Base-by-base conservation (phyloP, 2,888 invertebrate genomes). In the Erpobdella octoculata region DNA sequence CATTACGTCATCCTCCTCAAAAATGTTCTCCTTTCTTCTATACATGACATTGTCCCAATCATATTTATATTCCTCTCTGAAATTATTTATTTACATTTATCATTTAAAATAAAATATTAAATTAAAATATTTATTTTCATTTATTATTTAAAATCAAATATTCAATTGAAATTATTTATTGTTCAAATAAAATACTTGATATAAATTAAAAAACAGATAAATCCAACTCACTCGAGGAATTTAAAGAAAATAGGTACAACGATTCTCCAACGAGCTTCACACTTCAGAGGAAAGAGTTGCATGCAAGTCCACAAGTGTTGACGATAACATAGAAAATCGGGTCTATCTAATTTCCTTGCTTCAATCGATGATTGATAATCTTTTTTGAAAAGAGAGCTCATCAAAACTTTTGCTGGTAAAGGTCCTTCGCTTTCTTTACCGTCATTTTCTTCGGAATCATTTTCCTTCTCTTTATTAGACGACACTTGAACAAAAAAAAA, bases 251-350 rank as follows among this genome's bases (percentile, higher is more conserved):
- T 79, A 4, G 88, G 87, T 0, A 91, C 89, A 25, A 93, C 83
- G 80, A 91, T 90, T 66, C 89, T 87, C 78, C 92, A 93, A 81
- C 88, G 90, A 0, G 88, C 85, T 83, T 93, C 92, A 78, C 89
- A 89, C 15, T 91, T 85, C 74, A 89, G 87, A 3, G 90, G 86
- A 62, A 92, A 90, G 75, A 86, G 84, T 0, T 86, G 85, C 87
- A 94, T 88, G 31, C 89, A 86, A 83, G 90, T 89, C 88, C 93
- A 90, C n/a, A 95, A 81, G 69, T 92, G 85, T 75, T 89, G 86
- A 76, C 93, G 87, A 80, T 90, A 90, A 81, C 91, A 91, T 9
- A 86, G 83, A 77, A 87, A 86, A 85, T 92, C 91, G 1, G 89
- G 72, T 18, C 71, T 53, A 25, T 74, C 74, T 12, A 21, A 37